Percentiles rank a stretch among this genome's conserved stretches.
These are phyloP conservation scores for Drosophila incognita DNA, from an alignment of 2,888 invertebrate genomes.

Conservation along the genomic window DNA sequence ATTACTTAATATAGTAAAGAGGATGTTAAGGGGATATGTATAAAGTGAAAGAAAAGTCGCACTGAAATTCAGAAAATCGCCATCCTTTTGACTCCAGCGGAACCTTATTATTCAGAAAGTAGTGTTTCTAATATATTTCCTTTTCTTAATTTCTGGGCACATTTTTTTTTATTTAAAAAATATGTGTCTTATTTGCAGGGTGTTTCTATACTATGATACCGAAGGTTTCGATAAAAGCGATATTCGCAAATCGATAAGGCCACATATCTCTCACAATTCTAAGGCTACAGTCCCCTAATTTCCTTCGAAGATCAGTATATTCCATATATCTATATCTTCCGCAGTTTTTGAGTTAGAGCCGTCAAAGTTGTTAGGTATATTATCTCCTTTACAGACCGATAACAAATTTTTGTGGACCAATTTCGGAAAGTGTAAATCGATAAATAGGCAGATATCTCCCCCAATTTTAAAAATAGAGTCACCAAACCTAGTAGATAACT, in stretches of 20 bases:
- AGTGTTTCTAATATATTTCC: background rate
- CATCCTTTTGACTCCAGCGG: background rate
- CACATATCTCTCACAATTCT: too few species aligned
- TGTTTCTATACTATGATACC: too few species aligned
- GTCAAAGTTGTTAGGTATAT: too few species aligned
- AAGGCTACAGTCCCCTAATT: background rate
- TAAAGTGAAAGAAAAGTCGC: background rate
- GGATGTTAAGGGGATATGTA: background rate
- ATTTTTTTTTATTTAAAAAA: background rate
- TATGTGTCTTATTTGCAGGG: background rate
- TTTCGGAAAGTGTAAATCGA: too few species aligned
- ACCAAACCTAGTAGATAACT: background rate
- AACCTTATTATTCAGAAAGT: background rate
- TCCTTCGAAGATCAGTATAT: background rate
- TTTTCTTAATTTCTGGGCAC: background rate
- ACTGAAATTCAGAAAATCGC: background rate
- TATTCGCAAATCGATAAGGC: too few species aligned
- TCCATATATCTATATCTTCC: too few species aligned
- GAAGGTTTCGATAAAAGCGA: background rate
- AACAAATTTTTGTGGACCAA: background rate
- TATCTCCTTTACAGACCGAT: too few species aligned
- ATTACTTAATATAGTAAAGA: background rate
- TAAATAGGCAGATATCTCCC: background rate
- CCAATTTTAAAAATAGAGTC: background rate
- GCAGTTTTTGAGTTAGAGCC: too few species aligned